Base-by-base conservation (phyloP, 2,797 vertebrate genomes). In the Gambusia yucatana region DNA sequence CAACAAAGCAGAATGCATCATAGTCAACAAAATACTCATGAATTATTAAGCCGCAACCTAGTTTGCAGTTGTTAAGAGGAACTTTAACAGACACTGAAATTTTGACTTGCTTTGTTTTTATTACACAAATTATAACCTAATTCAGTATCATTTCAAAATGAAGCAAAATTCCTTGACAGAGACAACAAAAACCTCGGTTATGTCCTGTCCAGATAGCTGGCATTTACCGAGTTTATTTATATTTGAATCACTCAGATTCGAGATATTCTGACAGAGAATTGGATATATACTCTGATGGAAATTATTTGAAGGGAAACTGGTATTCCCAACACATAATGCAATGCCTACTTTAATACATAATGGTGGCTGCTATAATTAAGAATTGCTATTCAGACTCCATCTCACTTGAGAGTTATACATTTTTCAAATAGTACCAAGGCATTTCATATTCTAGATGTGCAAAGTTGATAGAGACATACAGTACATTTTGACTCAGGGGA, bases 121-220 rank as follows among this genome's bases (percentile, higher is more conserved):
- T 67, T 39, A 65, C 61, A 10, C 17, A 65, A 39, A 41, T 39
- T 33, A 22, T 69, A n/a, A 17, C 39, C 11, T 70, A 7, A 70
- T 22, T 9, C 36, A 67, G 36, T 20, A 25, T 67, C 10, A 17
- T 67, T 67, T 65, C 33, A 67, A 67, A 67, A 67, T 67, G 9
- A 69, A 43, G 25, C 22, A 70, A 70, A 70, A 70, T 76, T 30
- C 20, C 39, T 57, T 77, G 75, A 36, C 30, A 25, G 28, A 47
- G 73, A 61, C 20, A 28, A 22, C 20, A 67, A 39, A 41, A 16
- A 4, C 28, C 28, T 59, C 6, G 55, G 55, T 59, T 30, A 59
- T 16, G 57, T 59, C 52, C 28, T 59, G 11, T 59, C 57, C 28
- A 14, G n/a, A 59, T 59, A 30, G 30, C 28, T 59, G 57, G 13